A percentile compares a stretch with the other conserved stretches of the same genome.
Evolutionary conservation across 2,113 vertebrate genomes (phyloP).

Genomic region (Aegotheles bennettii): DNA sequence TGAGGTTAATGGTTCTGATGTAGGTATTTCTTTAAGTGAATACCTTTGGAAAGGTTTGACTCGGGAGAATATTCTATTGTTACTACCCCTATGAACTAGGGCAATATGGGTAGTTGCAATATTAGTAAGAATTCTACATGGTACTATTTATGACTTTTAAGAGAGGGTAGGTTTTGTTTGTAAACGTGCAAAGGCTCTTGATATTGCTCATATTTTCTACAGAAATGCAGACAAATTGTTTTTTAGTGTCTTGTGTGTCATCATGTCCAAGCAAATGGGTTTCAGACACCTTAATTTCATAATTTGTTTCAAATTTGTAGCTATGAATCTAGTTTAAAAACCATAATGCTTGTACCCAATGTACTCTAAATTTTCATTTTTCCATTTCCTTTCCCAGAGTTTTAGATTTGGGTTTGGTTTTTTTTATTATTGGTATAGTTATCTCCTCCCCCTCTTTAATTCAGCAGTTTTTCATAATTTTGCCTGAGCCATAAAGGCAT

Average conservation of each 20-base stretch:
- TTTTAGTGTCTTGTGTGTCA: conserved; percentile 7
- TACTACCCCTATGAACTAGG: not conserved
- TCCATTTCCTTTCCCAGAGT: not conserved
- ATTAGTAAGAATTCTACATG: conserved; percentile 39
- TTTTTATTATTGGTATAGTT: not conserved
- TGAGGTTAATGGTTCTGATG: conserved; percentile 19
- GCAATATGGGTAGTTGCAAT: conserved; percentile 14
- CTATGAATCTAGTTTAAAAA: not conserved
- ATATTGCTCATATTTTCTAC: not conserved
- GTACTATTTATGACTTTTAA: conserved; percentile 18
- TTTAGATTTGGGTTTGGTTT: no score
- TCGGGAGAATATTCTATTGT: conserved; percentile 27
- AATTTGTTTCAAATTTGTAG: conserved; percentile 25
- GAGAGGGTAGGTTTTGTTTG: not conserved
- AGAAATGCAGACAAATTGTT: not conserved
- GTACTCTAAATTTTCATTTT: not conserved
- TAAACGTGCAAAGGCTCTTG: not conserved
- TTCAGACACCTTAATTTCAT: conserved; percentile 33
- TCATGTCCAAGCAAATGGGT: conserved; percentile 3
- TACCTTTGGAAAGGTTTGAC: conserved; percentile 22
- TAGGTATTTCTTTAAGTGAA: conserved; percentile 38
- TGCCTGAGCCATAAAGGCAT: not conserved
- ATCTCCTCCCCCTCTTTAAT: not conserved
- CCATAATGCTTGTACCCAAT: not conserved
- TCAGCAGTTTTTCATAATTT: not conserved